A percentile compares a stretch with the other conserved stretches of the same genome.
These are phyloP conservation scores for rat (Rattus norvegicus) DNA, from an alignment of 2,113 vertebrate species.

Conservation along the genomic window GRCr8 NC_086028.1:62806001-62806500, in stretches of 20 bases:
- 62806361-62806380: not conserved
- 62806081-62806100: slow-evolving; percentile 45
- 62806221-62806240: slow-evolving; percentile 80
- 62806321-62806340: slow-evolving; percentile 78
- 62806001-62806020: slow-evolving; percentile 58
- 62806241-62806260: slow-evolving; percentile 83
- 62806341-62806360: slow-evolving; percentile 47
- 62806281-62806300: slow-evolving; percentile 77
- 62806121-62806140: slow-evolving; percentile 39
- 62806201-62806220: slow-evolving; percentile 87
- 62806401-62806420: slow-evolving; percentile 73
- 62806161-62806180: slow-evolving; percentile 41
- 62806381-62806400: slow-evolving; percentile 3
- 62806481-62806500: slow-evolving; percentile 63
- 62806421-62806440: slow-evolving; percentile 66
- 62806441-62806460: slow-evolving; percentile 70
- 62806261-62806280: slow-evolving; percentile 88
- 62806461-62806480: slow-evolving; percentile 70
- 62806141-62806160: slow-evolving; percentile 50
- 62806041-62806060: slow-evolving; percentile 38
- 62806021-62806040: slow-evolving; percentile 48
- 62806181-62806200: slow-evolving; percentile 76
- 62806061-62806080: slow-evolving; percentile 2
- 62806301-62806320: not conserved
- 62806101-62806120: not conserved